Percentiles rank a stretch among this genome's conserved stretches.
These are phyloP conservation scores for Theretra japonica DNA, from an alignment of 2,888 invertebrate species.

Conservation along the genomic window DNA sequence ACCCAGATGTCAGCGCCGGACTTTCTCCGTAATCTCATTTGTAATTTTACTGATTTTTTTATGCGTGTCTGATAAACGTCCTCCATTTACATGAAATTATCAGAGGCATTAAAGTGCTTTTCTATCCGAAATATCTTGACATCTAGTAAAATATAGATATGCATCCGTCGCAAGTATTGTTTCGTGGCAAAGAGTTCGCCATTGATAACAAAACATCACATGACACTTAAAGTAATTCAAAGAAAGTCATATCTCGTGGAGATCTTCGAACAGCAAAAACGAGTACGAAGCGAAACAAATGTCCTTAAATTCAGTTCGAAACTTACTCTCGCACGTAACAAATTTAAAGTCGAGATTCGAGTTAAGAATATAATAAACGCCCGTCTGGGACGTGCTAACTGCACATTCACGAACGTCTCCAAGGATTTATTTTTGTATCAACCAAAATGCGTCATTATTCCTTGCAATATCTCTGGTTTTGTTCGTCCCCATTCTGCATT, in stretches of 20 bases:
- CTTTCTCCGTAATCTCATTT: slow-evolving; percentile 59
- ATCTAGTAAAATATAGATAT: slow-evolving; percentile 7
- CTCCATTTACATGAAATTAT: slow-evolving; percentile 2
- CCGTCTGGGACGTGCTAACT: slow-evolving; percentile 30
- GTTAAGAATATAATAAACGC: slow-evolving; percentile 27
- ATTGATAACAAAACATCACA: slow-evolving; percentile 12
- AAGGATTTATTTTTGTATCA: slow-evolving; percentile 34
- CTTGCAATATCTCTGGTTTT: slow-evolving; percentile 36
- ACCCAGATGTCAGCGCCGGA: slow-evolving; percentile 50
- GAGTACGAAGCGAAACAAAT: background rate
- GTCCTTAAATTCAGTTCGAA: background rate
- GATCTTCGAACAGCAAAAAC: background rate
- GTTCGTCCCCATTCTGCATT: slow-evolving; percentile 51
- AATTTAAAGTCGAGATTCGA: slow-evolving; percentile 15
- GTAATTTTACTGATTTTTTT: slow-evolving; percentile 37
- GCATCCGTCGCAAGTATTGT: background rate
- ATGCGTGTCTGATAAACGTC: slow-evolving; percentile 1
- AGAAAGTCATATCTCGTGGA: background rate
- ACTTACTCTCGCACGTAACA: slow-evolving; percentile 7
- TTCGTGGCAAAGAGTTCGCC: background rate
- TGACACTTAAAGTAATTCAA: background rate
- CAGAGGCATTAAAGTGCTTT: background rate
- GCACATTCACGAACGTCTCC: slow-evolving; percentile 35
- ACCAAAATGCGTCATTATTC: slow-evolving; percentile 37
- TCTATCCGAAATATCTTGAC: background rate